These are phyloP conservation scores for Plagiodera versicolora DNA, from an alignment of 2,888 invertebrate species.

Conservation along the genomic window DNA sequence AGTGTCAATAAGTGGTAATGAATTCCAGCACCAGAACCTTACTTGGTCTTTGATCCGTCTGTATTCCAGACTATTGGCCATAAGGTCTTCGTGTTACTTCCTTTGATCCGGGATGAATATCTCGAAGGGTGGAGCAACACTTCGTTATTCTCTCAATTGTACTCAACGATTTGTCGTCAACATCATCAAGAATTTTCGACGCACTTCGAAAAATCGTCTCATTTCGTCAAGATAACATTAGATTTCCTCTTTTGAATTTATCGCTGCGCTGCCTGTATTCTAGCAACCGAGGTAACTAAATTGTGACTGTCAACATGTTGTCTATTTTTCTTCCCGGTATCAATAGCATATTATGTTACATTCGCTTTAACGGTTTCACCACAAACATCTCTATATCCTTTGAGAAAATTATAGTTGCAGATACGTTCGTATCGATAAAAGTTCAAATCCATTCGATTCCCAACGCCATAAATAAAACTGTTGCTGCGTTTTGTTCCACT, in stretches of 20 bases:
- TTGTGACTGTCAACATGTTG: neutral
- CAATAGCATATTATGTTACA: conserved; percentile 10
- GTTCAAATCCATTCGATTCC: conserved; percentile 18
- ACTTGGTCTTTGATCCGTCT: no score
- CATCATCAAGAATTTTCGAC: no score
- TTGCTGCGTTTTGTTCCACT: conserved; percentile 27
- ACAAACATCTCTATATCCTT: conserved; percentile 23
- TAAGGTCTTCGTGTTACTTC: no score
- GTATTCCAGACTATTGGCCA: no score
- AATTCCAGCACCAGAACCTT: no score
- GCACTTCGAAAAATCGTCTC: no score
- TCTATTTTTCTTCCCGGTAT: neutral
- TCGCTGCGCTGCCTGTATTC: neutral
- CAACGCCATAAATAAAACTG: conserved; percentile 22
- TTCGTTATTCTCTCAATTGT: no score
- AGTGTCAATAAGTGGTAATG: no score
- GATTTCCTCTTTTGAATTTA: conserved; percentile 9
- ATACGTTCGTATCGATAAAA: conserved; percentile 20
- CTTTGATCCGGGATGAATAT: no score
- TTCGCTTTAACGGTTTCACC: conserved; percentile 16
- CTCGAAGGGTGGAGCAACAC: no score
- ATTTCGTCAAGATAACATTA: no score
- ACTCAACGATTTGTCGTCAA: no score
- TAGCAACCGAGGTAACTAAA: neutral
- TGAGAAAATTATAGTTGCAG: conserved; percentile 18